Conservation (phyloP, 2,888 invertebrate genomes). For the Erebia aethiops region DNA sequence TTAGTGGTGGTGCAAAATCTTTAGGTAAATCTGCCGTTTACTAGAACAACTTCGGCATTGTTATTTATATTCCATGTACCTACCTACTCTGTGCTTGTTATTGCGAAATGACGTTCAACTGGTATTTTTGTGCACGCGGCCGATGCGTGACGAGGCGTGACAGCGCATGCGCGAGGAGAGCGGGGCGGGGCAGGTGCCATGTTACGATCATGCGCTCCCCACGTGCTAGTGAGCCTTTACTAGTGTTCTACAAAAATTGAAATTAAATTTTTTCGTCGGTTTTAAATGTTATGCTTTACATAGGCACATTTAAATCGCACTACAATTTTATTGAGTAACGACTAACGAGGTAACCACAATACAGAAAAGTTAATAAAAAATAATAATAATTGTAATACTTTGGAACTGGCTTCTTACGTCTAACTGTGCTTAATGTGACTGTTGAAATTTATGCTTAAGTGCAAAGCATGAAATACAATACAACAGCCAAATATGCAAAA, state of each 20-base stretch:
- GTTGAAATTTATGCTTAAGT: neutral
- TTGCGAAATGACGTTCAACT: conserved; percentile 47
- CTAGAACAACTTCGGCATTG: conserved; percentile 13
- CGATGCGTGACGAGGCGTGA: conserved; percentile 47
- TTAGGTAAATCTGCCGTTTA: conserved; percentile 1
- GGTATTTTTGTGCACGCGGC: conserved; percentile 59
- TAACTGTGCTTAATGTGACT: neutral
- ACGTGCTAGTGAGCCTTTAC: conserved; percentile 69
- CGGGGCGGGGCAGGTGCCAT: conserved; percentile 47
- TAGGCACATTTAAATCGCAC: neutral
- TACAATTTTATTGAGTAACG: no score
- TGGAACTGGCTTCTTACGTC: neutral
- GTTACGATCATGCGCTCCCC: conserved; percentile 69
- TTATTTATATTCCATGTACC: no score
- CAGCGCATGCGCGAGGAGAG: conserved; percentile 41
- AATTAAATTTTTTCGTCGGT: neutral
- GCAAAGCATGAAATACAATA: neutral
- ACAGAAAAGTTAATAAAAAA: neutral
- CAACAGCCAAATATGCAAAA: neutral
- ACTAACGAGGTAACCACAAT: neutral
- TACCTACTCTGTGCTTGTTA: neutral
- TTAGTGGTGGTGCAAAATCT: no score
- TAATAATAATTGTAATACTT: neutral
- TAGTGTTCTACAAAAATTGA: conserved; percentile 47
- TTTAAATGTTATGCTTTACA: neutral